Base-by-base conservation (phyloP, 2,888 invertebrate genomes). In the Ochropleura plecta region DNA sequence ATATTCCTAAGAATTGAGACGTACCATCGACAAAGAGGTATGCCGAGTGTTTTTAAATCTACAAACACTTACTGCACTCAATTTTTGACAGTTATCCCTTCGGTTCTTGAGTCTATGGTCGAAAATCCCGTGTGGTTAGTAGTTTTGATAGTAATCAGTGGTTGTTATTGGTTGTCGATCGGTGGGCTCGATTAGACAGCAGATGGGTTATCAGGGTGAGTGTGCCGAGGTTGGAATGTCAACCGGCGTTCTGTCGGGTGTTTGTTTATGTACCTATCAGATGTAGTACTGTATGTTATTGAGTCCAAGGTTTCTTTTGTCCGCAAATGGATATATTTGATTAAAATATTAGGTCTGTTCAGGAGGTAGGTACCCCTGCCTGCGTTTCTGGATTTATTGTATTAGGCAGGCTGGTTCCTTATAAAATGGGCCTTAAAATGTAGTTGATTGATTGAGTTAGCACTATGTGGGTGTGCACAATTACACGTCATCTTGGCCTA, bases 1-100 rank as follows among this genome's bases (percentile, higher is more conserved):
- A 93, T 93, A 87, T 86, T 87, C 91, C 88, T 91, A 91, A 89
- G 93, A 91, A 95, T 95, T 95, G 95, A 95, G 94, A 93, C 93
- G 93, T 95, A 90, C 86, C 90, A 91, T 92, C 92, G 91, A 92
- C 93, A 92, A 90, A 88, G 88, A 88, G 92, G 93, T 92, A 94
- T 94, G 93, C 90, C 88, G 91, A 91, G 88, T 90, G 92, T 87
- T 85, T 88, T 79, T 73, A 80, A 80, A 73, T 75, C 73, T 81
- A 82, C 82, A 70, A 79, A 83, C 78, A 79, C 79, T 73, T 59
- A 44, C 79, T 75, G 65, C 75, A 67, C 51, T 62, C 42, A 69
- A 49, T 60, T 59, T 60, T 69, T 68, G 73, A 73, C 69, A 49
- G 12, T 65, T 70, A 84, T 83, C 67, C 82, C 81, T 79, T 92